A percentile compares a stretch with the other conserved stretches of the same genome.
Conservation (phyloP, 2,888 invertebrate genomes). For the Zhuqinia jingwanae region DNA sequence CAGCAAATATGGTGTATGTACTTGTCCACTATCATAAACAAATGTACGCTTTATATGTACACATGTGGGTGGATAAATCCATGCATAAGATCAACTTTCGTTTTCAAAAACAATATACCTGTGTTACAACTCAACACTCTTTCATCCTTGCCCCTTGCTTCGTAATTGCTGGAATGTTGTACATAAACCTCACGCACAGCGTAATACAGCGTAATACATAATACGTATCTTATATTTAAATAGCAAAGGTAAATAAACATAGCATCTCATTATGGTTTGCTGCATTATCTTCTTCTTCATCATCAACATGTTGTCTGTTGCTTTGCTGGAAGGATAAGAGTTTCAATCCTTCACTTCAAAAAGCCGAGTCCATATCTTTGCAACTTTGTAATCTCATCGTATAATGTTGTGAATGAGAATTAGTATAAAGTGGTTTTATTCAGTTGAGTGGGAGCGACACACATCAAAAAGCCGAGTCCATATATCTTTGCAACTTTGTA, state of each 20-base stretch:
- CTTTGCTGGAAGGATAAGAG: background rate
- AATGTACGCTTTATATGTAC: background rate
- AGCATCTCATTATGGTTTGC: too few species aligned
- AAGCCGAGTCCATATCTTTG: too few species aligned
- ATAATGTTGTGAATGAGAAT: background rate
- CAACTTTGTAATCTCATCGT: background rate
- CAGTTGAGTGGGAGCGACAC: constrained; percentile 36
- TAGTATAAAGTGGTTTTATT: constrained; percentile 7
- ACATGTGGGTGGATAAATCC: background rate
- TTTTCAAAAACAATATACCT: background rate
- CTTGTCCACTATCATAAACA: constrained; percentile 4
- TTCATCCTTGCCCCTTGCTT: too few species aligned
- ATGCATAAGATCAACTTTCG: background rate
- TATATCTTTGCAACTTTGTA: constrained; percentile 14
- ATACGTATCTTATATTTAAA: too few species aligned
- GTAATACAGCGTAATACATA: too few species aligned
- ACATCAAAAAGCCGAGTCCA: constrained; percentile 37
- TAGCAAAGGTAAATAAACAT: too few species aligned
- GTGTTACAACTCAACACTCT: too few species aligned
- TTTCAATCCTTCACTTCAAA: background rate
- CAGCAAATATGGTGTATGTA: background rate
- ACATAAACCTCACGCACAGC: too few species aligned
- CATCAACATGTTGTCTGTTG: background rate
- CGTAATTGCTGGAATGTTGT: background rate
- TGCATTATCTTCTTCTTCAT: too few species aligned